Evolutionary conservation across 2,888 invertebrate genomes (phyloP).

Genomic region (Diabrotica balteata): DNA sequence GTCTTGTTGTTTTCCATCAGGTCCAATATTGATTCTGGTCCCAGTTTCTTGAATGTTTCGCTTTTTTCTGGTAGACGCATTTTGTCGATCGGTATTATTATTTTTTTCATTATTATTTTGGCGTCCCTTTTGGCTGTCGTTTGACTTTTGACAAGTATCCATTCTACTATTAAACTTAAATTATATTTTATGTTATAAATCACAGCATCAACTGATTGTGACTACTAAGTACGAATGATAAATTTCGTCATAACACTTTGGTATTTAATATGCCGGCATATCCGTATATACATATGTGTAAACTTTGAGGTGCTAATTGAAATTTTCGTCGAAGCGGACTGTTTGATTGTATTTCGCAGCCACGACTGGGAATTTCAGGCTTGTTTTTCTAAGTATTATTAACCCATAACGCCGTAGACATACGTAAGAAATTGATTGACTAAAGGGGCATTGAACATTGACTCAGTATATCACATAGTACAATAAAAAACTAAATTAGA

Average conservation of each 20-base stretch:
- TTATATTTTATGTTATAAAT: too few species aligned
- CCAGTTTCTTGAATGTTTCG: constrained; percentile 35
- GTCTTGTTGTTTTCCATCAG: constrained; percentile 39
- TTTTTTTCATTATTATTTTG: not conserved
- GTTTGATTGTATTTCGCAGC: too few species aligned
- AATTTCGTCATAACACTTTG: too few species aligned
- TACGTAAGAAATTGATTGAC: too few species aligned
- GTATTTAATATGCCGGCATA: too few species aligned
- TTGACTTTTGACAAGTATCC: not conserved
- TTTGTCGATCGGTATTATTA: too few species aligned
- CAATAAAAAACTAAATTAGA: too few species aligned
- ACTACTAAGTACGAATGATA: too few species aligned
- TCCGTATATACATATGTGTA: not conserved
- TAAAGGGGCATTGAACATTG: too few species aligned
- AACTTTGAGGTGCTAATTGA: not conserved
- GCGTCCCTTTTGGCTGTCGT: not conserved
- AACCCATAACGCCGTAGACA: too few species aligned
- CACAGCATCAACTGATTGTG: too few species aligned
- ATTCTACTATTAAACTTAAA: not conserved
- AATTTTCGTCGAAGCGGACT: not conserved
- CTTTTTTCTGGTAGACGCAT: constrained; percentile 6
- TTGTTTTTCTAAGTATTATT: not conserved
- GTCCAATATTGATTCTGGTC: constrained; percentile 33
- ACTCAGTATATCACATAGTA: too few species aligned
- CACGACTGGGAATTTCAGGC: constrained; percentile 2